Evolutionary conservation across 2,113 vertebrate species (phyloP), one percentile per base, ranked within the genome.

Genomic region (Carassius gibelio): DNA sequence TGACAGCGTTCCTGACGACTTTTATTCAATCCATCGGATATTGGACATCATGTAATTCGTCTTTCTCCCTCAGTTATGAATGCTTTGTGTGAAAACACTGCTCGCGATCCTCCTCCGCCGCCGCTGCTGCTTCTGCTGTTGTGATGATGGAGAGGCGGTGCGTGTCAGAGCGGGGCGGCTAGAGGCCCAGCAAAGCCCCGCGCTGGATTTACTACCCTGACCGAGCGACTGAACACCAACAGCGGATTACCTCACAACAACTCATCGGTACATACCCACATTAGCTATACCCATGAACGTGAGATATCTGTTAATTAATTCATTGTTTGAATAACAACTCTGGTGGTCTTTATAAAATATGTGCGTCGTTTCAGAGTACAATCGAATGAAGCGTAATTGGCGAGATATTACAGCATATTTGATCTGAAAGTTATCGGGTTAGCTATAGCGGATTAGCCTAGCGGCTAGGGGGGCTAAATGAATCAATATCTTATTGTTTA

Each of bases 111-210:
- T 30, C 23, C 72, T 52, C 88, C 42, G 42, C 42, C 42, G 42
- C 42, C 75, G 62, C 80, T 80, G 30, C 30, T 30, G 55, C 42
- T 8, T 7, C 42, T 36, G 42, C 17, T 66, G 52, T 85, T 80
- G 57, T 81, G 61, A 89, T 75, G 89, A 76, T 76, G 75, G 90
- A 89, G 75, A 84, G 80, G 72, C 82, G 57, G 88, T 69, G 66
- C n/a, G 83, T 75, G 84, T 88, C 88, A 78, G 82, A 82, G 82
- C 81, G 84, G 68, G 59, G 87, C 66, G 87, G 85, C 59, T 90
- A 91, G 90, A 86, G 89, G 78, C 89, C n/a, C 14, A 86, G 87
- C 85, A 57, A 14, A 64, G 82, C 82, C 84, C 83, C 90, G 86
- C 79, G 45, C 8, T 68, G 76, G 72, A 88, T 87, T 88, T 86